Conservation (phyloP, 2,113 vertebrate genomes). For the Ictalurus furcatus region DNA sequence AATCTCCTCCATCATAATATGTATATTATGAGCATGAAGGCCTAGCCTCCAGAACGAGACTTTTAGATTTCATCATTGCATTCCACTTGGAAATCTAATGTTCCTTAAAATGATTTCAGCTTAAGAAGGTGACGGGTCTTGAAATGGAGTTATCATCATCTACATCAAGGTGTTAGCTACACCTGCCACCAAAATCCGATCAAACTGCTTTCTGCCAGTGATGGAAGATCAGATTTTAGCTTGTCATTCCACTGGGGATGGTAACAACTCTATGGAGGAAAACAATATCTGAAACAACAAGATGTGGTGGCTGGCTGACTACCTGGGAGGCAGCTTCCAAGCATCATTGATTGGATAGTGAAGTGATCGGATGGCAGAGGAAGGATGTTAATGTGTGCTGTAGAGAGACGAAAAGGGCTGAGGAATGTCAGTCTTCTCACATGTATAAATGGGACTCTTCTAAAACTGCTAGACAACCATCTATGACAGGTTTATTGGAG, state of each 20-base stretch:
- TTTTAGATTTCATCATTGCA: constrained; percentile 13
- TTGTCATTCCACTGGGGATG: not conserved
- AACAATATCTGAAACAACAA: not conserved
- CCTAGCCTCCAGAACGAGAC: constrained; percentile 27
- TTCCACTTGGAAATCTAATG: constrained; percentile 1
- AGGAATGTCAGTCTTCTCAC: not conserved
- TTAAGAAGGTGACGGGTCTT: not conserved
- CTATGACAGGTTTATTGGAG: not conserved
- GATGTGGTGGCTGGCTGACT: not conserved
- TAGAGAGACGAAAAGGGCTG: not conserved
- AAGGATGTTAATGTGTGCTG: not conserved
- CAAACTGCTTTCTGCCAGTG: not conserved
- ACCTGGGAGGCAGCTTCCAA: not conserved
- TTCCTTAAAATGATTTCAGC: constrained; percentile 15
- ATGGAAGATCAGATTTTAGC: not conserved
- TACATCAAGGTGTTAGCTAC: not conserved
- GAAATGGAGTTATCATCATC: constrained; percentile 7
- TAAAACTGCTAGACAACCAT: not conserved
- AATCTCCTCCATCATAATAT: constrained; percentile 41
- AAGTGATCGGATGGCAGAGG: not conserved
- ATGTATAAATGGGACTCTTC: not conserved
- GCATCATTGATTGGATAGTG: constrained; percentile 5
- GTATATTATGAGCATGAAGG: constrained; percentile 7
- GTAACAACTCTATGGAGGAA: not conserved
- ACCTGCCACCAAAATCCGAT: constrained; percentile 21